phyloP scores from a whole-genome alignment of 2,797 vertebrate genomes.

The Erpetoichthys calabaricus region DNA sequence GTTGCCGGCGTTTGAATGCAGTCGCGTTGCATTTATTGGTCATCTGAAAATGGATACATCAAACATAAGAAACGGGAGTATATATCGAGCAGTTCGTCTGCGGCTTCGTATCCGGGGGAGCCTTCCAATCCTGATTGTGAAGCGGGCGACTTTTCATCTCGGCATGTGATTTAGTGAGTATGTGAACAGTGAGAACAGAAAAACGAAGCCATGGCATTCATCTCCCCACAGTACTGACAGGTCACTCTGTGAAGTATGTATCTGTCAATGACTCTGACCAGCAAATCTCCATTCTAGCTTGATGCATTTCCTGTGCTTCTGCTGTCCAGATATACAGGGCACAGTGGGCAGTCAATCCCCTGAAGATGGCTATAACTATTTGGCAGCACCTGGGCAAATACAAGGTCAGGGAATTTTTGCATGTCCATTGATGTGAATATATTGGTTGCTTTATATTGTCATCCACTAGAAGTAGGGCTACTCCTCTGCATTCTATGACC shows the following conservation, averaged over 20 bases:
- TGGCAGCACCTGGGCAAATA: slow-evolving; percentile 37
- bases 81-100: no score
- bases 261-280: not conserved
- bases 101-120: no score
- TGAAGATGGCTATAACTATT: slow-evolving; percentile 29
- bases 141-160: not conserved
- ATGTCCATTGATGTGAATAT: no score
- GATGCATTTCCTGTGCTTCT: slow-evolving; percentile 9
- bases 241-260: not conserved
- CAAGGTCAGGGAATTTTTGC: slow-evolving; percentile 30
- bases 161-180: not conserved
- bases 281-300: slow-evolving; percentile 1
- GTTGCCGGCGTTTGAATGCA: no score
- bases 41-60: no score
- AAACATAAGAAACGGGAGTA: no score
- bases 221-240: not conserved
- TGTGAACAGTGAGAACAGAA: slow-evolving; percentile 5
- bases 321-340: slow-evolving; percentile 28
- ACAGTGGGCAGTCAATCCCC: slow-evolving; percentile 32
- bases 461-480: no score
- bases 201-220: not conserved
- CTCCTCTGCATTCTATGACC: no score
- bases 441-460: no score
- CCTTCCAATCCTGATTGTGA: no score
- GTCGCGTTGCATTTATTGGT: no score